A percentile compares a stretch with the other conserved stretches of the same genome.
These are phyloP conservation scores for Branchellion lobata DNA, from an alignment of 2,888 invertebrate species.

Conservation along the genomic window DNA sequence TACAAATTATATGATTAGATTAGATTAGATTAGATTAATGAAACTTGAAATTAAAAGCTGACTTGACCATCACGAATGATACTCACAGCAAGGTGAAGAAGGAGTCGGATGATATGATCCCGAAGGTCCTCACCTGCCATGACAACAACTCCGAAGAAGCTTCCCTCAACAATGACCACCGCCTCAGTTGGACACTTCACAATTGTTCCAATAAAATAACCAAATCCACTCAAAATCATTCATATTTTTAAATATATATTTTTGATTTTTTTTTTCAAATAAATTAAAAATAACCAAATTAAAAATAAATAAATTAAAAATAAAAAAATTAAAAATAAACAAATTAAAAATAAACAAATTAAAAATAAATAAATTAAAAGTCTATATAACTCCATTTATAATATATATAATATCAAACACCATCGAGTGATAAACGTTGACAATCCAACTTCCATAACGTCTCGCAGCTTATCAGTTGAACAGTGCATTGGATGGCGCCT, in stretches of 20 bases:
- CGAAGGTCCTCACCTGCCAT: slow-evolving; percentile 11
- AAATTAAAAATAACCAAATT: background rate
- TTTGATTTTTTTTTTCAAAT: no score
- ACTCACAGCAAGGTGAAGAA: slow-evolving; percentile 37
- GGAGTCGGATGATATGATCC: slow-evolving; percentile 27
- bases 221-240: background rate
- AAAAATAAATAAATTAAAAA: background rate
- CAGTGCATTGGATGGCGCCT: slow-evolving; percentile 2
- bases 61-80: no score
- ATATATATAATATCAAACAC: background rate
- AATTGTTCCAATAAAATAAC: background rate
- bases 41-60: no score
- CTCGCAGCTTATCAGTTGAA: slow-evolving; percentile 17
- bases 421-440: no score
- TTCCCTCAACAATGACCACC: slow-evolving; percentile 17
- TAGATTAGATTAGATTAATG: no score
- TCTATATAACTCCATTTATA: background rate
- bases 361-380: no score
- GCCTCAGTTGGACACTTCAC: background rate
- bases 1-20: no score
- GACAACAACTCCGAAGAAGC: slow-evolving; percentile 5
- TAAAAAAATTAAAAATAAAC: no score
- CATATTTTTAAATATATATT: background rate
- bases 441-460: background rate
- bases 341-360: background rate